Evolutionary conservation across 2,113 vertebrate genomes (phyloP), one percentile per base, ranked within the genome.

Genomic region (Anhinga anhinga): DNA sequence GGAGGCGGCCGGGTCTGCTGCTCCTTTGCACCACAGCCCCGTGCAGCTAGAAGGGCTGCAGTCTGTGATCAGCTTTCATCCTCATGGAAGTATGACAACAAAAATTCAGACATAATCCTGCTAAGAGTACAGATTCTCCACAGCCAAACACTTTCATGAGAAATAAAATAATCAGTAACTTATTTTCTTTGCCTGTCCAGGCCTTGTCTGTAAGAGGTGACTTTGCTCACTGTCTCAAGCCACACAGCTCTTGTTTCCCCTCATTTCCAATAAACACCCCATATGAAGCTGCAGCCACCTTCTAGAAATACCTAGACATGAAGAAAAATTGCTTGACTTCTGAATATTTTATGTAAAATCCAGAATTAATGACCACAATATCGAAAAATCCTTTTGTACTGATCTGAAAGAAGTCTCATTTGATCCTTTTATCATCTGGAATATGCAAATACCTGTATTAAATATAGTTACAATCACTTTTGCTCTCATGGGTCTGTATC

Each of bases 361-460:
- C 69, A 91, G 56, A 95, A 93, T 85, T 50, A 82, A 93, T 45
- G 5, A 88, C 30, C 59, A 63, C 70, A 66, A 67, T 78, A 93
- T 44, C 81, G 53, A 88, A 44, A 93, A 67, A 78, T 34, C 22
- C 22, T 95, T 94, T 93, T 69, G 53, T 27, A 82, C 13, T 38
- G 23, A 83, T 71, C 49, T 56, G 71, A 89, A 89, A 89, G 18
- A 67, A 67, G 44, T 61, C 49, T 81, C 49, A 65, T 94, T 92
- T 94, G 80, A 96, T 69, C 65, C 38, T 70, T 95, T 76, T 76
- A 78, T 93, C 55, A 92, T 67, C 27, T 66, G 40, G 34, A 96
- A 93, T 88, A 96, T 52, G 22, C 62, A 96, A 94, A 96, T 67
- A 90, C 19, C 66, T 74, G 29, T 84, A 93, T 89, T 97, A 96